phyloP scores from a whole-genome alignment of 2,113 vertebrate species.

The Onychostruthus taczanowskii region DNA sequence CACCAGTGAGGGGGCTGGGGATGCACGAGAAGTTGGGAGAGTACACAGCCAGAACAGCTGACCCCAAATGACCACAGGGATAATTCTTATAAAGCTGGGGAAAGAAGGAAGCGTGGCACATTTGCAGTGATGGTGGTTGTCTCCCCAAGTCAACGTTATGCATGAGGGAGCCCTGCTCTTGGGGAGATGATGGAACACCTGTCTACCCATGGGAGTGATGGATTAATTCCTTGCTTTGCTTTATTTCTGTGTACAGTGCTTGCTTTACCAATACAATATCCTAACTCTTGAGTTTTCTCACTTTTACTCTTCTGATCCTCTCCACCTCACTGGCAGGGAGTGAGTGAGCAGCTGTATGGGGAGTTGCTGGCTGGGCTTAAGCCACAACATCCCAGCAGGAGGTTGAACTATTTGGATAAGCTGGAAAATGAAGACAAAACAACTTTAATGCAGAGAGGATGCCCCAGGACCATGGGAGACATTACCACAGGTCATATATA shows the following conservation, averaged over 20 bases:
- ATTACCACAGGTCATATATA: neutral
- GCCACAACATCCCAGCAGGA: neutral
- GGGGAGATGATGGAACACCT: neutral
- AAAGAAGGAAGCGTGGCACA: neutral
- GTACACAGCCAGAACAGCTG: neutral
- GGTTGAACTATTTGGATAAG: neutral
- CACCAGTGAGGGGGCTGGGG: fast-evolving
- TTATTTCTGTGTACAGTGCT: neutral
- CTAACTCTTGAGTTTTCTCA: neutral
- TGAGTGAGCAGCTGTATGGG: neutral
- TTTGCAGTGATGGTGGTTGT: neutral
- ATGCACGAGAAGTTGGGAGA: neutral
- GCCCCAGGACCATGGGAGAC: neutral
- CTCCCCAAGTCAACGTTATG: neutral
- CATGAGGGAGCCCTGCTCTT: neutral
- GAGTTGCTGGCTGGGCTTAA: neutral
- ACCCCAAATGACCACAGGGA: neutral
- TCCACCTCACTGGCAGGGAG: neutral
- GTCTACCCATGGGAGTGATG: neutral
- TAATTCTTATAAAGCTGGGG: neutral
- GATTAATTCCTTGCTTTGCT: neutral
- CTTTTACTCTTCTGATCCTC: neutral
- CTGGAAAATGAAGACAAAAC: neutral
- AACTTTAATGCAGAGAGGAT: neutral
- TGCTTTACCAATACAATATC: neutral